These are phyloP conservation scores for Stigmatopora nigra DNA, from an alignment of 2,113 vertebrate species.

Conservation along the genomic window DNA sequence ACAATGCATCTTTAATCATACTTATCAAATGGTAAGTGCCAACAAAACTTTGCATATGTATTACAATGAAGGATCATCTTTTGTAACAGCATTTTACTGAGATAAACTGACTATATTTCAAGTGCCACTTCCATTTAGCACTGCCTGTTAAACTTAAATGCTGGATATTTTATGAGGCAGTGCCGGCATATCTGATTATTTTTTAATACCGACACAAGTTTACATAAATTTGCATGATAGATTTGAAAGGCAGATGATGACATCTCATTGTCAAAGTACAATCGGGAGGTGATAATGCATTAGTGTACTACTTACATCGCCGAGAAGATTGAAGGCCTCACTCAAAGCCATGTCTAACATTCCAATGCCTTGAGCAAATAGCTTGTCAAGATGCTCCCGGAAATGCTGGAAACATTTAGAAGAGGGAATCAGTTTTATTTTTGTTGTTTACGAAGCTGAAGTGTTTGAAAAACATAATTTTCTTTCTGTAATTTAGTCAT, in stretches of 20 bases:
- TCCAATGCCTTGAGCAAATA: conserved; percentile 92
- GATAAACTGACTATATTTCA: neutral
- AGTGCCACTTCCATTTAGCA: neutral
- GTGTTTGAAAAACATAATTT: neutral
- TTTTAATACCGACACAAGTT: conserved; percentile 31
- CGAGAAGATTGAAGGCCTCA: conserved; percentile 90
- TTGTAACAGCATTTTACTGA: neutral
- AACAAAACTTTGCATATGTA: neutral
- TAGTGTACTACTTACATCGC: conserved; percentile 75
- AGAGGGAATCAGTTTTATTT: neutral
- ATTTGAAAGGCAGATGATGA: conserved; percentile 45
- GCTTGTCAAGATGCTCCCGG: conserved; percentile 88
- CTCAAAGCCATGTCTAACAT: conserved; percentile 92
- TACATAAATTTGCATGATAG: conserved; percentile 35
- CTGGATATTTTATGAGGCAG: neutral
- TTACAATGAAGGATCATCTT: neutral
- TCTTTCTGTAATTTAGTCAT: too few species aligned
- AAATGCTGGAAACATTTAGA: conserved; percentile 78
- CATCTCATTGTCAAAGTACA: conserved; percentile 14
- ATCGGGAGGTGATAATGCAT: neutral
- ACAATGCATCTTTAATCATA: neutral
- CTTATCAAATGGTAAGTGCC: neutral
- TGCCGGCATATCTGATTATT: conserved; percentile 29
- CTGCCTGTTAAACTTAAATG: neutral
- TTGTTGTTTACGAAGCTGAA: neutral